Evolutionary conservation across 2,113 vertebrate species (phyloP), one percentile per base, ranked within the genome.

Genomic region (Prionailurus bengalensis): DNA sequence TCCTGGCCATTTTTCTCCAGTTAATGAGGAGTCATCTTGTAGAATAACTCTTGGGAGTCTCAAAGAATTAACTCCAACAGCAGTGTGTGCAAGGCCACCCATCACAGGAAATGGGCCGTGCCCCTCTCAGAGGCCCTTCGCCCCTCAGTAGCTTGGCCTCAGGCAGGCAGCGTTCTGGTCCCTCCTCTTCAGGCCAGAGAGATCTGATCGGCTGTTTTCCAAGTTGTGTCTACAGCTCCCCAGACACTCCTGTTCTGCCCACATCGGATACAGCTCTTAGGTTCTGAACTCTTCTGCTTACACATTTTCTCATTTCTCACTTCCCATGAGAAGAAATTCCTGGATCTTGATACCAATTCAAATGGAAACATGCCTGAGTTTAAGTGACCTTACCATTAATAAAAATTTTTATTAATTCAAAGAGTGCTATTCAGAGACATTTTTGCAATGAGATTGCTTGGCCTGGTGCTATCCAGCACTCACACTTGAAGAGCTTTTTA

Each of bases 331-430:
- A 84, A n/a, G 17, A 11, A 84, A 83, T 94, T 93, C 15, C 29
- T 78, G 25, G 10, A 5, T 84, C 66, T 95, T 93, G 45, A n/a
- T 63, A 45, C 31, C 5, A 51, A 19, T 82, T 81, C 65, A 95
- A 85, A 33, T 74, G 42, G 39, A 95, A 82, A 85, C 33, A 13
- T 39, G 12, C 6, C 33, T 9, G 4, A 53, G 4, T 88, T 80
- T 76, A 79, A 70, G 53, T 76, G 13, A 42, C n/a, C 36, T 95
- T 93, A 36, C 42, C 19, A n/a, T 93, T 25, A 42, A 48, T 68
- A 53, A 78, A 36, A 15, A 11, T 78, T 87, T 93, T 83, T 91
- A 53, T 89, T 58, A 87, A 61, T 94, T 94, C 53, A 63, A 71
- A 76, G 39, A 71, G 13, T 63, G 45, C 33, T 12, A 53, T 83